Conservation (phyloP, 2,797 vertebrate species). For the Helarctos malayanus region DNA sequence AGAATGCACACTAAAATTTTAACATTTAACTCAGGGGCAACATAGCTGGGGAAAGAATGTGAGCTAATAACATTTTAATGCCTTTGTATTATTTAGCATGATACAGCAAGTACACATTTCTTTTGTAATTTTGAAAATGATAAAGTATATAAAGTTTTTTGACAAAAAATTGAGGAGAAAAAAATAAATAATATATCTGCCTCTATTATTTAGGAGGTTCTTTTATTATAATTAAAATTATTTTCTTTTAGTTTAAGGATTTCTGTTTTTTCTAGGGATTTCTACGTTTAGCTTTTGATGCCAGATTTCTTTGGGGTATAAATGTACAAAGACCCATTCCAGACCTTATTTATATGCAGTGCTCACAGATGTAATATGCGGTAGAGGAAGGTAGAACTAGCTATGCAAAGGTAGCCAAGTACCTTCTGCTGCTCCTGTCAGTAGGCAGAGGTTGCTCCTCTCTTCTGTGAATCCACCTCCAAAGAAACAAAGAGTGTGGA, state of each 20-base stretch:
- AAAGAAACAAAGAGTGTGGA: not conserved
- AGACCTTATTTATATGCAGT: not conserved
- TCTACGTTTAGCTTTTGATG: constrained; percentile 31
- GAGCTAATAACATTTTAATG: constrained; percentile 63
- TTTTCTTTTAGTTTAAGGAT: constrained; percentile 24
- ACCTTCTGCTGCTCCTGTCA: not conserved
- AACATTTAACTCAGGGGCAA: constrained; percentile 49
- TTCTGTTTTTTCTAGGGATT: not conserved
- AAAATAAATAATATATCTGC: not conserved
- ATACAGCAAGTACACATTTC: not conserved
- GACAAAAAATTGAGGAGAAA: constrained; percentile 21
- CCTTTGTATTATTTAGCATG: constrained; percentile 52
- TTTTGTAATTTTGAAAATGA: constrained; percentile 43
- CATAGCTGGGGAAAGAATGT: not conserved
- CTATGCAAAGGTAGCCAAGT: not conserved
- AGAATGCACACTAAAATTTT: constrained; percentile 49
- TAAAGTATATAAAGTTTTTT: not conserved
- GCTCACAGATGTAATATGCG: not conserved
- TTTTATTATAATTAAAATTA: constrained; percentile 34
- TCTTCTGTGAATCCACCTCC: not conserved
- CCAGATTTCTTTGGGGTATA: not conserved
- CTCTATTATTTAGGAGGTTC: not conserved
- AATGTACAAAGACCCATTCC: constrained; percentile 26
- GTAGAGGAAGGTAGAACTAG: not conserved
- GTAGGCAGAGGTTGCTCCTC: not conserved